Percentiles rank a stretch among this genome's conserved stretches.
phyloP scores from a whole-genome alignment of 2,888 invertebrate species.

The Hartigia nigra region DNA sequence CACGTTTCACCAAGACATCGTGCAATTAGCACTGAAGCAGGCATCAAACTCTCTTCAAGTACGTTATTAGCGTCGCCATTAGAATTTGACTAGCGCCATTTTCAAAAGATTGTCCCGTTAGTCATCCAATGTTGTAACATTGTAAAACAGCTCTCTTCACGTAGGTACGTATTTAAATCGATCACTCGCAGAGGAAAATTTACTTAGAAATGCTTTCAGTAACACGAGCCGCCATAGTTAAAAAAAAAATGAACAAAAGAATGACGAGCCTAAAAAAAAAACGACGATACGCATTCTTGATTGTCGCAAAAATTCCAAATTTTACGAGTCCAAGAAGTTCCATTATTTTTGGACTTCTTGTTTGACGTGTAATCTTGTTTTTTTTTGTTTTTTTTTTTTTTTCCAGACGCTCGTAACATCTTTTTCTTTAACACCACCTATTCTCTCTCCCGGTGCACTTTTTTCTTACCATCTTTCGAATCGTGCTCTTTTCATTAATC shows the following conservation, averaged over 20 bases:
- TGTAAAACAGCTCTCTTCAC: not conserved
- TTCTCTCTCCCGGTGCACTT: not conserved
- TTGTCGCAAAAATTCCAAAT: not conserved
- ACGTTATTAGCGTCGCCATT: not conserved
- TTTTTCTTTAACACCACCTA: not conserved
- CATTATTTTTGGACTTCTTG: not conserved
- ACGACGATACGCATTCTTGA: not conserved
- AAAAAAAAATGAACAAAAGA: not conserved
- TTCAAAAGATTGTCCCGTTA: not conserved
- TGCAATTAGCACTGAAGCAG: not conserved
- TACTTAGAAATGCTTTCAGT: not conserved
- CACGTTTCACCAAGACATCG: not conserved
- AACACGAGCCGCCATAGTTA: not conserved
- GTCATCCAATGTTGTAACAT: not conserved
- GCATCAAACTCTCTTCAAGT: not conserved
- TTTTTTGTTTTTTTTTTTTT: not conserved
- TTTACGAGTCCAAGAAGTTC: not conserved
- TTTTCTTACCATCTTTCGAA: not conserved
- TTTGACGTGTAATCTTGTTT: not conserved
- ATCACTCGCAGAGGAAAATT: not conserved
- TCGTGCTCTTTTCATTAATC: conserved; percentile 14
- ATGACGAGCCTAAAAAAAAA: not conserved
- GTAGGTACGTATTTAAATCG: not conserved
- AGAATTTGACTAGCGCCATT: not conserved
- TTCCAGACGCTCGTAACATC: not conserved